Evolutionary conservation across 2,113 vertebrate species (phyloP), one percentile per base, ranked within the genome.

Genomic region (Muscicapa adusta): DNA sequence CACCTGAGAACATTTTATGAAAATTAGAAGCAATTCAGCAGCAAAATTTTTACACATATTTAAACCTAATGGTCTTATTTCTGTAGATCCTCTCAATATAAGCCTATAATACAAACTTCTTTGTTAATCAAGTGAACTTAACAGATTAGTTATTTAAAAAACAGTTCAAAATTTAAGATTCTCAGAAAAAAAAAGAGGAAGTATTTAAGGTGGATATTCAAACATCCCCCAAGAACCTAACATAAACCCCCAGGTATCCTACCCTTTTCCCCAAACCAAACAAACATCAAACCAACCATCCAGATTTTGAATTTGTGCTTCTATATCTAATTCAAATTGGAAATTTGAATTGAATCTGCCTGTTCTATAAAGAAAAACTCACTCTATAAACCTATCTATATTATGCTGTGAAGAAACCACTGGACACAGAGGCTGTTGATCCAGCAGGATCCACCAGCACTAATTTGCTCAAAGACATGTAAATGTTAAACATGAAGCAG

Each of bases 211-310:
- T 4, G n/a, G 33, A 38, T n/a, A 60, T 56, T 79, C 60, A 38
- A 63, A 42, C 11, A 54, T 24, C 0, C 3, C 12, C 9, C 9
- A 15, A 43, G 9, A 20, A 10, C 1, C 9, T 13, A 70, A 40
- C 7, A 18, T 8, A 50, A 77, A 26, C 0, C 6, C 10, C 18
- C 8, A 33, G 8, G 9, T 38, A 17, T 65, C 19, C 28, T 8
- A 2, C 8, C 5, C 20, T 18, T 10, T 14, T 23, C 8, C 5
- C 8, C 5, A 54, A 6, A 33, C 7, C 36, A 62, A 88, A 22
- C 2, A 57, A 65, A 33, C 36, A 79, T 2, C 62, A 65, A 56
- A n/a, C 1, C 45, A 61, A 5, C 6, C 26, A 38, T 8, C n/a
- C 36, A 85, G n/a, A 45, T 47, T 47, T 18, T 6, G 24, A 74